These are phyloP conservation scores for Rhopalosiphum nymphaeae DNA, from an alignment of 2,888 invertebrate genomes.

Conservation along the genomic window DNA sequence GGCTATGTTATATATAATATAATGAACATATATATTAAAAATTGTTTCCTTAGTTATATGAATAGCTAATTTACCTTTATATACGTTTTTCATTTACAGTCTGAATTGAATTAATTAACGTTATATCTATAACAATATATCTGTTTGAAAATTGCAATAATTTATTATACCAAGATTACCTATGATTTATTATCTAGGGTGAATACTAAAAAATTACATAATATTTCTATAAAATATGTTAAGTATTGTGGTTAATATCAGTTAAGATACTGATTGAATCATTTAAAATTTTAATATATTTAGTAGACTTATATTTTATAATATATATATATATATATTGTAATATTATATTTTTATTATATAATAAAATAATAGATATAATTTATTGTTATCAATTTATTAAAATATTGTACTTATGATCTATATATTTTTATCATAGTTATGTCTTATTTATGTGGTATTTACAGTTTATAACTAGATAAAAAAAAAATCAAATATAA, in stretches of 20 bases:
- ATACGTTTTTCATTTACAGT: neutral
- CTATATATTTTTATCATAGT: neutral
- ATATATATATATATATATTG: no score
- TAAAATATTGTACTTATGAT: neutral
- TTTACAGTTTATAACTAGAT: neutral
- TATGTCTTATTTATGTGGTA: neutral
- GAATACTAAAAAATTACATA: neutral
- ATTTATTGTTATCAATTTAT: neutral
- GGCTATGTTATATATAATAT: no score
- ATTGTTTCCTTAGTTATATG: neutral
- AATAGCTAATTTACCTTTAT: neutral
- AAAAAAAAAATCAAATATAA: neutral
- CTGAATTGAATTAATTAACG: neutral
- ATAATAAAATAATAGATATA: neutral
- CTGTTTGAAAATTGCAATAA: neutral
- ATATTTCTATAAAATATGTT: neutral
- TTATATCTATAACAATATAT: neutral
- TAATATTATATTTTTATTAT: neutral
- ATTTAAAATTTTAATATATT: neutral
- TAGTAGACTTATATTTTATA: neutral
- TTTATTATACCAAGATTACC: neutral
- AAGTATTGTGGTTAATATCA: neutral
- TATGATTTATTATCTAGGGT: neutral
- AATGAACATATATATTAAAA: neutral
- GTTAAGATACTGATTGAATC: neutral